Conservation (phyloP, 2,797 vertebrate genomes). For the Taeniopygia guttata region DNA sequence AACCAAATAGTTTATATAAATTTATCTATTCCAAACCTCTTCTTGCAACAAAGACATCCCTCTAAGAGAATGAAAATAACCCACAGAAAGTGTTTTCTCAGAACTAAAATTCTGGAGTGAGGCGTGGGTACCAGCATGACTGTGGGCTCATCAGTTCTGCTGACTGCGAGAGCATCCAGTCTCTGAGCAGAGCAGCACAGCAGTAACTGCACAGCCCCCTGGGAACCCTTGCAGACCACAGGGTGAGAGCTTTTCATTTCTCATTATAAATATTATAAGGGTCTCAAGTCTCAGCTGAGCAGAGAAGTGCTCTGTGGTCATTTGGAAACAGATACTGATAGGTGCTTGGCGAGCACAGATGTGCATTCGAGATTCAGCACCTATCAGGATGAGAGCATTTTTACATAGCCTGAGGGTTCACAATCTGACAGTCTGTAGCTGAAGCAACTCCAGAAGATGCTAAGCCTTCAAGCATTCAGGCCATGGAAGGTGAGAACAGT, state of each 20-base stretch:
- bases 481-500: not conserved
- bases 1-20: not conserved
- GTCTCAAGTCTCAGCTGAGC: not conserved
- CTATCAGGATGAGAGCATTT: not conserved
- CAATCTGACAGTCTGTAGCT: not conserved
- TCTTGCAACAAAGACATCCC: not conserved
- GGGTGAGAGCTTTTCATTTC: not conserved
- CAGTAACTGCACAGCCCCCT: not conserved
- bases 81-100: not conserved
- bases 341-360: not conserved
- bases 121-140: rapidly evolving
- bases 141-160: not conserved
- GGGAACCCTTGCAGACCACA: not conserved
- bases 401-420: not conserved
- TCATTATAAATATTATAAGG: not conserved
- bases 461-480: not conserved
- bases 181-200: not conserved
- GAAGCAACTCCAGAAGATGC: not conserved
- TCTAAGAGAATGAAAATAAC: not conserved
- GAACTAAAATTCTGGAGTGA: not conserved
- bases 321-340: not conserved
- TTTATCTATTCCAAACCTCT: not conserved
- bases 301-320: not conserved
- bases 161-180: not conserved
- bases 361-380: not conserved